A percentile compares a stretch with the other conserved stretches of the same genome.
Evolutionary conservation across 1,140 invertebrate genomes (phyloP).

Genomic region (Bicyclus anynana): DNA sequence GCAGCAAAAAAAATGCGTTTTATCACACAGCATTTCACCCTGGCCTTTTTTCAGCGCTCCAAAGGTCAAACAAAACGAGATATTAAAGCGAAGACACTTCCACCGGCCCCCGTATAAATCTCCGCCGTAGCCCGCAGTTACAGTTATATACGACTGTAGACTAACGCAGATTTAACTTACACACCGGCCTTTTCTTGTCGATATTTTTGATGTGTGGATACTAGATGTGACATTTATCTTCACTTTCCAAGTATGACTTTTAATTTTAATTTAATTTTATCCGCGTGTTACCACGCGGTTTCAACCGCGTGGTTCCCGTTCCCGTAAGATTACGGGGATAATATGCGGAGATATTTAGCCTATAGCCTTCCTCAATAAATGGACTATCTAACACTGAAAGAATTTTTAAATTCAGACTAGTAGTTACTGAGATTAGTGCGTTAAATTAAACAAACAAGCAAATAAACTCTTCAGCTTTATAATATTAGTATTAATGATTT

Average conservation of each 20-base stretch:
- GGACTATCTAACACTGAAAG: no score
- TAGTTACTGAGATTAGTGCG: no score
- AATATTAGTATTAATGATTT: no score
- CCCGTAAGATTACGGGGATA: no score
- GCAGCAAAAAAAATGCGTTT: neutral
- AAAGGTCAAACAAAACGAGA: constrained; percentile 10
- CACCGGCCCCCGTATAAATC: constrained; percentile 12
- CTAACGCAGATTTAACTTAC: constrained; percentile 11
- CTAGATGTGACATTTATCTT: neutral
- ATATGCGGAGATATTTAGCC: no score
- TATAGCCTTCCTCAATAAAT: no score
- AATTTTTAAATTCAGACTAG: no score
- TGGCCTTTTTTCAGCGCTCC: neutral
- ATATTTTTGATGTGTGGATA: neutral
- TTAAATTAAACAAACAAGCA: no score
- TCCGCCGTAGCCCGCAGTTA: neutral
- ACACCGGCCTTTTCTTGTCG: neutral
- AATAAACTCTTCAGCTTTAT: no score
- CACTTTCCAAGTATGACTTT: neutral
- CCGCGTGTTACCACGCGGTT: no score
- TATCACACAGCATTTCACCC: neutral
- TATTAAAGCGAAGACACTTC: constrained; percentile 13
- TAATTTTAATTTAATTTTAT: no score
- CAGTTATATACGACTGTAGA: constrained; percentile 7
- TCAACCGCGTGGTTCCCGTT: no score